Conservation (phyloP, 2,888 invertebrate genomes). For the Cetonia aurata region DNA sequence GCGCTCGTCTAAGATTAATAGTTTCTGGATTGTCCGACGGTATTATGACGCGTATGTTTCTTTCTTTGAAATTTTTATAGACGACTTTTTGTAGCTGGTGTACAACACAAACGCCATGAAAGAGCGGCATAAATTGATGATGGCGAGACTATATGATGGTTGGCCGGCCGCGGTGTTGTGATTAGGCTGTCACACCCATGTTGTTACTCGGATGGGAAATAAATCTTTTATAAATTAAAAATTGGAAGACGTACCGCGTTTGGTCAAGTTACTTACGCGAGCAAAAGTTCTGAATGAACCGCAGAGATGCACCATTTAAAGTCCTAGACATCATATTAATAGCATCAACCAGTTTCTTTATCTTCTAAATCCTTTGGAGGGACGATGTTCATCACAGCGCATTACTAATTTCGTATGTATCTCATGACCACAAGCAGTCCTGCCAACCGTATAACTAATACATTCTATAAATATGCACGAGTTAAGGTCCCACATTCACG, state of each 20-base stretch:
- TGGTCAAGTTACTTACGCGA: too few species aligned
- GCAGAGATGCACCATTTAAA: too few species aligned
- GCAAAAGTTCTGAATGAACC: too few species aligned
- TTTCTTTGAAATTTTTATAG: constrained; percentile 35
- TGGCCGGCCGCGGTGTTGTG: constrained; percentile 20
- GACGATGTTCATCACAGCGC: too few species aligned
- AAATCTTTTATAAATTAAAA: constrained; percentile 14
- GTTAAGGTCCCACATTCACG: too few species aligned
- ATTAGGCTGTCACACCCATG: constrained; percentile 30
- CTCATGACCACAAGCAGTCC: too few species aligned
- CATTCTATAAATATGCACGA: too few species aligned
- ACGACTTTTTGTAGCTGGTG: constrained; percentile 34
- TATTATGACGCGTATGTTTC: constrained; percentile 32
- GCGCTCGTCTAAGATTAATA: constrained; percentile 31
- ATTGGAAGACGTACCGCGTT: neutral
- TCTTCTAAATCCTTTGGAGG: too few species aligned
- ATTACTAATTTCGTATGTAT: too few species aligned
- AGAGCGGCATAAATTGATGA: constrained; percentile 24
- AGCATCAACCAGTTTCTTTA: too few species aligned
- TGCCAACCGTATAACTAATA: too few species aligned
- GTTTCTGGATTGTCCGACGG: constrained; percentile 34
- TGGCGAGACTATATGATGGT: constrained; percentile 22
- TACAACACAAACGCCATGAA: neutral
- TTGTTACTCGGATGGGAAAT: constrained; percentile 21
- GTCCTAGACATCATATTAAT: too few species aligned